phyloP scores from a whole-genome alignment of 2,888 invertebrate species.

The Eubasilissa splendida region DNA sequence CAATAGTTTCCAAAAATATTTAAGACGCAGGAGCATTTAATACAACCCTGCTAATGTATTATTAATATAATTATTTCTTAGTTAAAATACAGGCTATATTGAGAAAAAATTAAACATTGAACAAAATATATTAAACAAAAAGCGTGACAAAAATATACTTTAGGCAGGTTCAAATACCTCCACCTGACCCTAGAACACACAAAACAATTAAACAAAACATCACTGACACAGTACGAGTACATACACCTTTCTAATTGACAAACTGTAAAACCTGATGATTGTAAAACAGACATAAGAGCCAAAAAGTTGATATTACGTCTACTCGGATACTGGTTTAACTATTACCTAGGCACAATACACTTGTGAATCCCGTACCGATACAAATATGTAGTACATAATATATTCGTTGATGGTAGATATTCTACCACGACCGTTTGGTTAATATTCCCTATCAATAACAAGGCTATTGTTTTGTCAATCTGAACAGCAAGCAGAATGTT shows the following conservation, averaged over 20 bases:
- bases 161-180: slow-evolving; percentile 73
- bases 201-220: slow-evolving; percentile 66
- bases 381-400: slow-evolving; percentile 61
- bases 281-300: slow-evolving; percentile 55
- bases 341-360: slow-evolving; percentile 74
- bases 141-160: slow-evolving; percentile 75
- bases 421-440: slow-evolving; percentile 63
- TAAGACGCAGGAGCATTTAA: slow-evolving; percentile 70
- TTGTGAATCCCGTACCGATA: slow-evolving; percentile 64
- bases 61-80: slow-evolving; percentile 76
- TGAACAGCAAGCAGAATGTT: slow-evolving; percentile 52
- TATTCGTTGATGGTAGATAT: slow-evolving; percentile 73
- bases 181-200: slow-evolving; percentile 63
- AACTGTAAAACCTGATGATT: slow-evolving; percentile 54
- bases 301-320: slow-evolving; percentile 49
- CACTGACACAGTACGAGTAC: slow-evolving; percentile 59
- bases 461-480: slow-evolving; percentile 48
- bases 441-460: slow-evolving; percentile 40
- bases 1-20: slow-evolving; percentile 76
- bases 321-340: slow-evolving; percentile 70
- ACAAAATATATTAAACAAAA: slow-evolving; percentile 64
- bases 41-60: slow-evolving; percentile 71
- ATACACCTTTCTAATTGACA: slow-evolving; percentile 55
- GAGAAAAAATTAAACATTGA: slow-evolving; percentile 74
- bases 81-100: slow-evolving; percentile 76